Base-by-base conservation (phyloP, 2,888 invertebrate genomes). In the Trichopria drosophilae region DNA sequence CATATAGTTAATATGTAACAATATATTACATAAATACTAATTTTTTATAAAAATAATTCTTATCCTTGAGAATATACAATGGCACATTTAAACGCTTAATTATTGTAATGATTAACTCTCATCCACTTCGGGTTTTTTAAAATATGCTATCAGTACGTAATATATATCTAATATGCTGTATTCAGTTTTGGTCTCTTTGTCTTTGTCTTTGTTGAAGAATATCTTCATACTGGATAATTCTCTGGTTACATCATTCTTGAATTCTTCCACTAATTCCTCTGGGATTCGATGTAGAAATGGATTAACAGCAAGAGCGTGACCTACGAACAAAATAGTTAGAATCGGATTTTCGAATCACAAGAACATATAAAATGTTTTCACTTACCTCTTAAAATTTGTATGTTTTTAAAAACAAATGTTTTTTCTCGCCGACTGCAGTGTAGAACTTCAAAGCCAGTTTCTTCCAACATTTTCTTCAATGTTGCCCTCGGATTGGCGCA, bases 241-340 rank as follows among this genome's bases (percentile, higher is more conserved):
- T 2, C 75, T 71, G 5, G 84, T 64, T 48, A 84, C 81, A 60
- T 87, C 86, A 15, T 80, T 76, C n/a, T 84, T 73, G 66, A 83
- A 89, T 6, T 83, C 80, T 3, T 82, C 79, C 29, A 81, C 81
- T 15, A 83, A 66, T 1, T 80, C 70, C 1, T 75, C 67, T 0
- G 87, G 83, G 39, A 89, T 82, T 35, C 81, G 77, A 5, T 79
- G 76, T 47, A 84, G 66, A 65, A 88, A 88, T 0, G 89, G 89
- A 66, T 85, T 87, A 3, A 89, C 82, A 0, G 88, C 87, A 53
- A 79, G 76, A 0, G 84, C 78, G 32, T 86, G 83, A 64, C 83
- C 87, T 86, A 73, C 32, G 78, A 78, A 39, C n/a, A 7, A 24
- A 35, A 52, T 7, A 36, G 32, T 12, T 29, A 7, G 9, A 31